Base-by-base conservation (phyloP, 2,797 vertebrate genomes). In the Protonibea diacanthus region DNA sequence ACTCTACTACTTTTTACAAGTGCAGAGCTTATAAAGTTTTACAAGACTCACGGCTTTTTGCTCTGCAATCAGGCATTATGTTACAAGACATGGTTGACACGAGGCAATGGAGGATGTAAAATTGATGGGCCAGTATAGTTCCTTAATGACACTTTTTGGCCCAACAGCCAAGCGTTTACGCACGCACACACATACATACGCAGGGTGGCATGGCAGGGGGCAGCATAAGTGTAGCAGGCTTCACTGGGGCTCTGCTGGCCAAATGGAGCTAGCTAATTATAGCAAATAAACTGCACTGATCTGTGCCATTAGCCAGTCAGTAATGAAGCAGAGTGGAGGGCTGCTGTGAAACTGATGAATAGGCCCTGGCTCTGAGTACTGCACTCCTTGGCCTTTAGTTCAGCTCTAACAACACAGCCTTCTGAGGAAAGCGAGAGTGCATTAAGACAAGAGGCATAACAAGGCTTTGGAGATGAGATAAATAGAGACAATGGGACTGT, bases 281-380 rank as follows among this genome's bases (percentile, higher is more conserved):
- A 91, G 91, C 90, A 92, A 89, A 92, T 94, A 94, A 94, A 94
- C 91, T 90, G 88, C 90, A 86, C 88, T 93, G 93, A 94, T 95
- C 89, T 94, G 86, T 89, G 89, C 91, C 91, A 94, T 94, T 93
- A 95, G 92, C 81, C 78, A 86, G 84, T 85, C 91, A 82, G 90
- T 93, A 92, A 93, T 89, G 90, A 92, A 91, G 89, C 83, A 74
- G 76, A 89, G 88, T 88, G 88, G 86, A 88, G 85, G 76, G 80
- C 82, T 82, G 86, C 85, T 82, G 86, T 91, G 92, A 89, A 90
- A 89, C 89, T 90, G 93, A 93, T 92, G 83, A 92, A 93, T 92
- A 86, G 82, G 78, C 79, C 75, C 76, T 15, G 29, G 75, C 82
- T 88, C 64, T 69, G 82, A 87, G 76, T 78, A 68, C 57, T 86